A percentile compares a stretch with the other conserved stretches of the same genome.
Evolutionary conservation across 2,113 vertebrate species (phyloP).

Genomic region (Hypanus sabinus): DNA sequence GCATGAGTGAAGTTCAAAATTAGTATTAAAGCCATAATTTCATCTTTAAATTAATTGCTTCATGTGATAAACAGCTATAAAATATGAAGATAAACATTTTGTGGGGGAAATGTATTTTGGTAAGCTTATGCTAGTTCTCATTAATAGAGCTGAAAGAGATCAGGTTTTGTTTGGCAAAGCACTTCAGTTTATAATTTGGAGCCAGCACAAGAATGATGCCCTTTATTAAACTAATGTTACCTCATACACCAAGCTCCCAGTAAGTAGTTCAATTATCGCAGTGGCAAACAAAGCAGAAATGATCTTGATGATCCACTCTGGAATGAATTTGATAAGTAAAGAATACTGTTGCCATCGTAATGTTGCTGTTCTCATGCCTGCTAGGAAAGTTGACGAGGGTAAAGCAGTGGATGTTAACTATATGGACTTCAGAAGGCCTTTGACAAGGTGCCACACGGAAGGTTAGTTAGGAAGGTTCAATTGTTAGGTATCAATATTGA

Average conservation of each 20-base stretch:
- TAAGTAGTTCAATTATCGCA: neutral
- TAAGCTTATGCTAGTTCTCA: neutral
- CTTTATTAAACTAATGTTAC: neutral
- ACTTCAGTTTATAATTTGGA: neutral
- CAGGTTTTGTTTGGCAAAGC: neutral
- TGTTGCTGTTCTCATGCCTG: neutral
- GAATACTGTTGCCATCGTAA: neutral
- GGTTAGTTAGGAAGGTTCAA: no score
- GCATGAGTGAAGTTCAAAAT: neutral
- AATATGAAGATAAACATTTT: neutral
- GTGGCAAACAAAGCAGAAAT: neutral
- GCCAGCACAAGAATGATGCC: neutral
- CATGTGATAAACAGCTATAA: neutral
- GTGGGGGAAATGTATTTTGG: neutral
- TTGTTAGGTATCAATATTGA: no score
- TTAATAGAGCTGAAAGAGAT: neutral
- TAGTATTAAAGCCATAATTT: neutral
- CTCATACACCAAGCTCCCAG: neutral
- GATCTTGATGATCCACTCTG: neutral
- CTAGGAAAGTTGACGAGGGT: no score
- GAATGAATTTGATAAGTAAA: constrained; percentile 9
- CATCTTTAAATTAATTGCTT: neutral
- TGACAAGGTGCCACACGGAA: no score
- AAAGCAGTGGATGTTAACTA: no score
- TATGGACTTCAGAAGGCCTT: no score